Percentiles rank a stretch among this genome's conserved stretches.
These are phyloP conservation scores for Trichonephila clavipes DNA, from an alignment of 1,140 invertebrate genomes.

Conservation along the genomic window DNA sequence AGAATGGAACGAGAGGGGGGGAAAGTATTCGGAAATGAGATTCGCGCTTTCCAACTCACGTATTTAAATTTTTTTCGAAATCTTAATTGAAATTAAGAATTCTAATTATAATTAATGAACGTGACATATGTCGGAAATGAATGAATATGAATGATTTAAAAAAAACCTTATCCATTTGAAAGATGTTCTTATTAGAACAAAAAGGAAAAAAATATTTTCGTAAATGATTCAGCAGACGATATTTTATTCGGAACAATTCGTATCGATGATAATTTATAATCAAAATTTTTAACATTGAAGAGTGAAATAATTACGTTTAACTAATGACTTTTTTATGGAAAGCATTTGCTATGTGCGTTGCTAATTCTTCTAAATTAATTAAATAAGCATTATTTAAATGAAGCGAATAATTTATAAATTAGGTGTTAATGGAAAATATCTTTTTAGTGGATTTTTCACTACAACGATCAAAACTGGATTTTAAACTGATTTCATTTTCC, in stretches of 20 bases:
- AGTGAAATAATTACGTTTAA: slow-evolving; percentile 8
- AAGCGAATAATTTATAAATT: neutral
- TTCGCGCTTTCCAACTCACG: neutral
- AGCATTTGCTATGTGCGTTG: neutral
- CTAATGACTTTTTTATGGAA: slow-evolving; percentile 23
- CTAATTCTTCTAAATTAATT: neutral
- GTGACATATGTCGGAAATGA: slow-evolving; percentile 23
- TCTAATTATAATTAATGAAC: slow-evolving; percentile 46
- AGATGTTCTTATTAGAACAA: neutral
- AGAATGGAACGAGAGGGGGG: neutral
- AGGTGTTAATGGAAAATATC: neutral
- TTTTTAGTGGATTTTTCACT: neutral
- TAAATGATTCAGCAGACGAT: slow-evolving; percentile 17
- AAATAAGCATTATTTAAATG: slow-evolving; percentile 1
- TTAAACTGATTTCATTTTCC: neutral
- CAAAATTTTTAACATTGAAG: neutral
- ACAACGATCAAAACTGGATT: neutral
- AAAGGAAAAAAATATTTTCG: neutral
- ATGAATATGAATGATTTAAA: neutral
- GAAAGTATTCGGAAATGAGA: neutral
- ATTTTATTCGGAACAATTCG: neutral
- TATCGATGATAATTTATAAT: neutral
- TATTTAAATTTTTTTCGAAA: neutral
- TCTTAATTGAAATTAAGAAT: slow-evolving; percentile 42
- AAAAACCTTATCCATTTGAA: neutral